These are phyloP conservation scores for Temnothorax curvispinosus DNA, from an alignment of 1,140 invertebrate species.

Conservation along the genomic window DNA sequence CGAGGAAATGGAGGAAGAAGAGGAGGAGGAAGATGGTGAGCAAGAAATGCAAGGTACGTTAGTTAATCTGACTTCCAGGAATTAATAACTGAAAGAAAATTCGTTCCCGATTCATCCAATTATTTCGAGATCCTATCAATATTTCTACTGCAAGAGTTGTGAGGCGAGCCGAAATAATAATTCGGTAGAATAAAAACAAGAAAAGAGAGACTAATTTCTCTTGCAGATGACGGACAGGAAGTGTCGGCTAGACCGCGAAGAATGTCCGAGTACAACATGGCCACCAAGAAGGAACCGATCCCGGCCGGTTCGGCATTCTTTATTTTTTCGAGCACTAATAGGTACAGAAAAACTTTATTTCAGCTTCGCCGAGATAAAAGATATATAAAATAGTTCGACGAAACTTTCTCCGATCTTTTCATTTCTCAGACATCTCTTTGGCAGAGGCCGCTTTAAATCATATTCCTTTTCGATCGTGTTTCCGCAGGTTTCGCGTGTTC, in stretches of 20 bases:
- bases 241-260: conserved; percentile 93
- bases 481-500: conserved; percentile 95
- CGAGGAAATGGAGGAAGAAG: conserved; percentile 85
- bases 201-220: neutral
- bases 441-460: neutral
- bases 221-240: conserved; percentile 85
- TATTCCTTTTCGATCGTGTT: conserved; percentile 56
- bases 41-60: conserved; percentile 79
- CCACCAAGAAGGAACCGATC: conserved; percentile 96
- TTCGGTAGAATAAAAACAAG: neutral
- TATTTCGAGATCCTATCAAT: neutral
- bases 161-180: neutral
- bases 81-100: neutral
- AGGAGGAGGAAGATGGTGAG: conserved; percentile 84
- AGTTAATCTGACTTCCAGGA: neutral
- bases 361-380: neutral
- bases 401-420: neutral
- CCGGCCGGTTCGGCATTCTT: conserved; percentile 98
- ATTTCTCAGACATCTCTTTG: neutral
- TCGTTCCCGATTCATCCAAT: neutral
- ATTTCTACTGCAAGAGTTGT: neutral
- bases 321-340: conserved; percentile 97
- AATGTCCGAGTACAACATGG: conserved; percentile 96
- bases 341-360: conserved; percentile 86
- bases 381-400: neutral